phyloP scores from a whole-genome alignment of 2,113 vertebrate species.

The Leiothrix lutea region DNA sequence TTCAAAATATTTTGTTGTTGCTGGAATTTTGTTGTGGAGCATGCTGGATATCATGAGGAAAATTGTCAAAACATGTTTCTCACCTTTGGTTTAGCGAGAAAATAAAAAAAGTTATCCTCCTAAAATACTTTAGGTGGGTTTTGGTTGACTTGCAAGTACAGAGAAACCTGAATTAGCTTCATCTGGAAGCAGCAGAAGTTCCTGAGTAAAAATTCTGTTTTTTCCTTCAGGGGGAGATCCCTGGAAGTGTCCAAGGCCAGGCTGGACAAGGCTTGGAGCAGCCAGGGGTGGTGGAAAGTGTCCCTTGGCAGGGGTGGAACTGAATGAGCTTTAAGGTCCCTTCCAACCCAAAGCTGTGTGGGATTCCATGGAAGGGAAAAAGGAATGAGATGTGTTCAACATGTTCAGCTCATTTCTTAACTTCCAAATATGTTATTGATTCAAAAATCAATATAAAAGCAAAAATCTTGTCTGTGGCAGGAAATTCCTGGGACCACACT shows the following conservation, averaged over 20 bases:
- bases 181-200: not conserved
- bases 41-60: not conserved
- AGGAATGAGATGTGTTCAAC: not conserved
- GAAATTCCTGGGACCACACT: not conserved
- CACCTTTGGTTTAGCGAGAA: not conserved
- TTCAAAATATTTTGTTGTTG: not conserved
- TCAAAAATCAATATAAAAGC: not conserved
- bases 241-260: not conserved
- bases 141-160: not conserved
- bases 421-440: not conserved
- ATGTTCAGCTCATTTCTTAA: not conserved
- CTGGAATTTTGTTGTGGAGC: not conserved
- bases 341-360: not conserved
- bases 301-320: not conserved
- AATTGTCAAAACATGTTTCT: not conserved
- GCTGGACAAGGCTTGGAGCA: fast-evolving
- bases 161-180: not conserved
- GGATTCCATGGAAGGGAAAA: not conserved
- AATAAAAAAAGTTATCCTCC: not conserved
- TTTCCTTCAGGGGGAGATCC: not conserved
- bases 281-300: fast-evolving
- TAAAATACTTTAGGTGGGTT: not conserved
- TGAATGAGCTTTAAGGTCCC: not conserved
- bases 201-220: not conserved
- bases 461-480: not conserved